Evolutionary conservation across 1,140 invertebrate genomes (phyloP).

Genomic region (Pantala flavescens): DNA sequence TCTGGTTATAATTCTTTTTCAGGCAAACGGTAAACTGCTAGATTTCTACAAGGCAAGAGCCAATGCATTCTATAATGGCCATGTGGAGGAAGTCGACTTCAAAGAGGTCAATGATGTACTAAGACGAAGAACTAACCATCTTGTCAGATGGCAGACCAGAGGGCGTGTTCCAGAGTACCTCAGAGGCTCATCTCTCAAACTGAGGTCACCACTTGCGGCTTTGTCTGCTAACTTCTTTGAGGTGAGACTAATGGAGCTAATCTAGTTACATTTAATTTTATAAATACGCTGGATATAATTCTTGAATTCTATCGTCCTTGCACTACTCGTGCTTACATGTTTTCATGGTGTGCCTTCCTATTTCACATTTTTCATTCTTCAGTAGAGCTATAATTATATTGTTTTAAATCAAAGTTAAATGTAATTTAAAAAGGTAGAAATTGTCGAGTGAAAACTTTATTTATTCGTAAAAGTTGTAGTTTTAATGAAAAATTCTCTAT

Average conservation of each 20-base stretch:
- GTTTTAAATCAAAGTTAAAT: too few species aligned
- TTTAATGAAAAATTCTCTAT: too few species aligned
- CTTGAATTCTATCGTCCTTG: background rate
- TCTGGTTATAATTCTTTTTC: slow-evolving; percentile 14
- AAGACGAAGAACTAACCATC: slow-evolving; percentile 59
- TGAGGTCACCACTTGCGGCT: slow-evolving; percentile 62
- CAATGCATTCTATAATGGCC: slow-evolving; percentile 72
- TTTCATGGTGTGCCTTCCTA: too few species aligned
- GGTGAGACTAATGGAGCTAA: slow-evolving; percentile 30
- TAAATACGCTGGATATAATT: background rate
- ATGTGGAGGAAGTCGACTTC: slow-evolving; percentile 73
- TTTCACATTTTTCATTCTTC: too few species aligned
- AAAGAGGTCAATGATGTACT: slow-evolving; percentile 65
- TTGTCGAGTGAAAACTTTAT: too few species aligned
- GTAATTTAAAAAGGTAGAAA: too few species aligned
- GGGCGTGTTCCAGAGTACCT: slow-evolving; percentile 65
- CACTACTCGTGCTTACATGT: too few species aligned
- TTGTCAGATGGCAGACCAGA: slow-evolving; percentile 65
- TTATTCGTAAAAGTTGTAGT: too few species aligned
- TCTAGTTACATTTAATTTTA: background rate
- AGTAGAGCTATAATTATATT: too few species aligned
- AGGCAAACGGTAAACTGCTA: slow-evolving; percentile 59
- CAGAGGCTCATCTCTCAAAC: slow-evolving; percentile 49
- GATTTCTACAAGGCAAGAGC: slow-evolving; percentile 77
- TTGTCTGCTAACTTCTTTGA: slow-evolving; percentile 69